Base-by-base conservation (phyloP, 92 coral and sea anemone genomes). In the Siderastrea radians region DNA sequence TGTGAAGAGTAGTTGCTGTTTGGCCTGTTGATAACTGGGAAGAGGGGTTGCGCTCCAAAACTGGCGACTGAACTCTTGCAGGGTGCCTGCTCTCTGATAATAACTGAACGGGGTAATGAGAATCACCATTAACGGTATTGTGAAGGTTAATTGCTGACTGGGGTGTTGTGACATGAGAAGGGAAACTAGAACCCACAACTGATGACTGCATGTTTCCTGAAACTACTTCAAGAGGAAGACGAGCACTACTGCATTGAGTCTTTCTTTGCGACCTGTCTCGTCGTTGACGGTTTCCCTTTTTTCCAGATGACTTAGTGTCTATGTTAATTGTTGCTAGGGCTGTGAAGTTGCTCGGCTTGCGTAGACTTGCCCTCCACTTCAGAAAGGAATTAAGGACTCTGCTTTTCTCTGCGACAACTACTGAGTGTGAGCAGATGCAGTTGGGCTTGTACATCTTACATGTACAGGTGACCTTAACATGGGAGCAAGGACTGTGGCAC, bases 341-440 rank as follows among this genome's bases (percentile, higher is more conserved):
- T 10, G 64, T 75, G 80, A 51, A 75, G 49, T 75, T 75, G 67
- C 45, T 75, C 49, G 26, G 67, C 45, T 75, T 75, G 26, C 15
- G 16, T 15, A 50, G 62, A 54, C 80, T 54, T 75, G 46, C 63
- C 26, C 80, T 54, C 80, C 80, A 75, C 67, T 75, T 60, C 65
- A 75, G 10, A 44, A 75, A 75, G 3, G 80, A 75, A 43, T 75
- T 15, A 6, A 75, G 63, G 63, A 7, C 65, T 54, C 64, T n/a
- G 50, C 74, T 10, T 69, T 49, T 68, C 63, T 86, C 68, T 58
- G 87, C 84, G 16, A 79, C 78, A 11, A 76, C 80, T n/a, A 86
- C 70, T 7, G 46, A 17, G 43, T 87, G 91, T 19, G 83, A 63
- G 47, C 91, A 80, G 51, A 87, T 87, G 46, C 55, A 10, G 62